Evolutionary conservation across 2,113 vertebrate species (phyloP).

Genomic region (Rhinolophus sinicus): DNA sequence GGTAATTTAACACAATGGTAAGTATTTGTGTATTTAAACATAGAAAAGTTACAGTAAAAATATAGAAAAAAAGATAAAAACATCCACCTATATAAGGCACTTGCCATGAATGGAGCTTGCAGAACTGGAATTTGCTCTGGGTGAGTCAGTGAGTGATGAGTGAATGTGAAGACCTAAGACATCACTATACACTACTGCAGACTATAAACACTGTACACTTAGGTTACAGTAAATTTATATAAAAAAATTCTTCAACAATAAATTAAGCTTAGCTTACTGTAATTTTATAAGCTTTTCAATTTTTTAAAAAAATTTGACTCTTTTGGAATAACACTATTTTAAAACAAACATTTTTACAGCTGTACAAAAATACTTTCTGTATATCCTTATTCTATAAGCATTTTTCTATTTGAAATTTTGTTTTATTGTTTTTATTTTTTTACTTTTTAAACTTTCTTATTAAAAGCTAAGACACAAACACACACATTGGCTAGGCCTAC

Average conservation of each 20-base stretch:
- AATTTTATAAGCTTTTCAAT: too few species aligned
- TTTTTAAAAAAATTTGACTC: neutral
- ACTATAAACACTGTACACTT: too few species aligned
- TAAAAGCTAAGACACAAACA: too few species aligned
- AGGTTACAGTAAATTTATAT: too few species aligned
- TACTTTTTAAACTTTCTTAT: too few species aligned
- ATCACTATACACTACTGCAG: too few species aligned
- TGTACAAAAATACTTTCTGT: neutral
- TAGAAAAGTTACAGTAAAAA: neutral
- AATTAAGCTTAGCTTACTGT: too few species aligned
- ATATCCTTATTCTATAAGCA: neutral
- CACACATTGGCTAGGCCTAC: too few species aligned
- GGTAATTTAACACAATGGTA: neutral
- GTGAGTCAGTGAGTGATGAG: too few species aligned
- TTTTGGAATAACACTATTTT: neutral
- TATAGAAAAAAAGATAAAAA: neutral
- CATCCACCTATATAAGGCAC: neutral
- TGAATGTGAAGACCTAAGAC: too few species aligned
- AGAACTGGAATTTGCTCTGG: neutral
- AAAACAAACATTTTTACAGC: neutral
- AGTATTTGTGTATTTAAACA: neutral
- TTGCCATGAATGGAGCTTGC: neutral
- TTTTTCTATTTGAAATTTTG: neutral
- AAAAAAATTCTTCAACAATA: too few species aligned
- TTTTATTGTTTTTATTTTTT: too few species aligned